These are phyloP conservation scores for Pyrocoelia pectoralis DNA, from an alignment of 2,888 invertebrate genomes.

Conservation along the genomic window DNA sequence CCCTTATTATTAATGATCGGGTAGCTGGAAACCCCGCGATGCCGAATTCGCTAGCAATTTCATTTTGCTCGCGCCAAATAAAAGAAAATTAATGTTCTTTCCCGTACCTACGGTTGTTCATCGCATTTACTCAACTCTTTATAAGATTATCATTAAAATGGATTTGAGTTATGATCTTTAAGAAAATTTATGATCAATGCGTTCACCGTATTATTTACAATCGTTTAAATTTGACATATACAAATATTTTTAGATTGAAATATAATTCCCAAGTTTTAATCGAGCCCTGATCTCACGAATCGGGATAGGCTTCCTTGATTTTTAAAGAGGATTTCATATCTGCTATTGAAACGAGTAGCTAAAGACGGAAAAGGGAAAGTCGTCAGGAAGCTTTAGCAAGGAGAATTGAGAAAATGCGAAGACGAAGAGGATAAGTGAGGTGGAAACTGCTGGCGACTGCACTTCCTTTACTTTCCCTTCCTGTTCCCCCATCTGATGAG, in stretches of 20 bases:
- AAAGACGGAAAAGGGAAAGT: slow-evolving; percentile 40
- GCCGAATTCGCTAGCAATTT: slow-evolving; percentile 45
- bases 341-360: slow-evolving; percentile 41
- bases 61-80: slow-evolving; percentile 44
- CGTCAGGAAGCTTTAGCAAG: slow-evolving; percentile 46
- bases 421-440: slow-evolving; percentile 48
- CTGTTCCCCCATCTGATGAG: slow-evolving; percentile 37
- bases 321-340: slow-evolving; percentile 43
- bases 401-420: slow-evolving; percentile 47
- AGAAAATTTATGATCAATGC: slow-evolving; percentile 30
- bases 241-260: slow-evolving; percentile 28
- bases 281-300: slow-evolving; percentile 6
- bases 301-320: slow-evolving; percentile 25
- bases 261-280: slow-evolving; percentile 12
- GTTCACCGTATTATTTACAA: slow-evolving; percentile 19
- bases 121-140: slow-evolving; percentile 41
- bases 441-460: slow-evolving; percentile 52
- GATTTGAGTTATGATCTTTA: slow-evolving; percentile 38
- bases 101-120: slow-evolving; percentile 41
- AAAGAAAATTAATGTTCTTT: slow-evolving; percentile 47
- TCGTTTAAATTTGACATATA: slow-evolving; percentile 20
- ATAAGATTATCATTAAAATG: slow-evolving; percentile 44
- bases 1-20: slow-evolving; percentile 42
- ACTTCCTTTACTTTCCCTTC: slow-evolving; percentile 40
- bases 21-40: slow-evolving; percentile 37